phyloP scores from a whole-genome alignment of 2,888 invertebrate species.

The Escarpia spicata region DNA sequence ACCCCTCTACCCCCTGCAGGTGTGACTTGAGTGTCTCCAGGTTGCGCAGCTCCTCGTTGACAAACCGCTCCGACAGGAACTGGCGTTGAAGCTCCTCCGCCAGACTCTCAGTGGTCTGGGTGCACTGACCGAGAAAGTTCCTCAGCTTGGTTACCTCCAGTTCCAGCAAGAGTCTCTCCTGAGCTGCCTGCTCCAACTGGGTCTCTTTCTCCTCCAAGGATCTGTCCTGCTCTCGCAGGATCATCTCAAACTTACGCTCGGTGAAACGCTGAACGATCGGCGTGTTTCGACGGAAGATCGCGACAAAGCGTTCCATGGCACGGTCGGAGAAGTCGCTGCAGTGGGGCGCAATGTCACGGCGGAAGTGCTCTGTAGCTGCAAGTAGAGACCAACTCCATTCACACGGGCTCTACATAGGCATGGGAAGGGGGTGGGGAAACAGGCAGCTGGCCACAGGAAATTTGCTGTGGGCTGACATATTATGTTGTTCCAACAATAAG shows the following conservation, averaged over 20 bases:
- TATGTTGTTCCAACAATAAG: no score
- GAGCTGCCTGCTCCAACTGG: slow-evolving; percentile 24
- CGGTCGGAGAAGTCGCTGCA: slow-evolving; percentile 29
- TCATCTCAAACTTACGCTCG: slow-evolving; percentile 37
- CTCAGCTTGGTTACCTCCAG: slow-evolving; percentile 29
- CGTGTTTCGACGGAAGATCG: slow-evolving; percentile 30
- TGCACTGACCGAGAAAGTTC: slow-evolving; percentile 30
- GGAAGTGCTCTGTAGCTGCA: slow-evolving; percentile 37
- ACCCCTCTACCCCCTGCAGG: slow-evolving; percentile 25
- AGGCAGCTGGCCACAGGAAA: no score
- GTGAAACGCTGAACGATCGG: slow-evolving; percentile 36
- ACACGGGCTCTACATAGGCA: no score
- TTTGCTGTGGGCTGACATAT: no score
- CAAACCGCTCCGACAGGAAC: slow-evolving; percentile 29
- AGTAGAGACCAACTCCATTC: background rate
- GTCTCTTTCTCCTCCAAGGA: slow-evolving; percentile 32
- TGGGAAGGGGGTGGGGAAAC: no score
- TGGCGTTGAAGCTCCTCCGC: slow-evolving; percentile 26
- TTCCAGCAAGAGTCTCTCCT: slow-evolving; percentile 13
- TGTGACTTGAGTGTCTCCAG: slow-evolving; percentile 26
- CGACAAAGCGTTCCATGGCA: slow-evolving; percentile 32
- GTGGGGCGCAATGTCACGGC: slow-evolving; percentile 32
- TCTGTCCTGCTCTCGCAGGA: slow-evolving; percentile 35
- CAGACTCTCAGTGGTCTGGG: slow-evolving; percentile 21
- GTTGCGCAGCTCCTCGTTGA: slow-evolving; percentile 31